Conservation (phyloP, 2,113 vertebrate genomes). For the Manacus vitellinus region DNA sequence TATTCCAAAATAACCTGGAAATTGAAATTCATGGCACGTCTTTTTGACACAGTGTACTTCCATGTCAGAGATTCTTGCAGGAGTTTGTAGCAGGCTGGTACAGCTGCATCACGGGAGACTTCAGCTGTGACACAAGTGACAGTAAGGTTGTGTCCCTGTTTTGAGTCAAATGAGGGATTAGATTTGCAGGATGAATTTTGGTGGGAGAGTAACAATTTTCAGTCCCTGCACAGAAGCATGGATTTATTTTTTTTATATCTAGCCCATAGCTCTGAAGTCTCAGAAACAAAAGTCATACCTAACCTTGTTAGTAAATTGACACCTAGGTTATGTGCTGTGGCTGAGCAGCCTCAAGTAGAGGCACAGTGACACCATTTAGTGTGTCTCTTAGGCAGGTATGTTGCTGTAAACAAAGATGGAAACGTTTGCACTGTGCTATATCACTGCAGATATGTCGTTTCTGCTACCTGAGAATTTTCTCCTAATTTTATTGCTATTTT, state of each 20-base stretch:
- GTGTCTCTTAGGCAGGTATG: not conserved
- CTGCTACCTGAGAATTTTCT: not conserved
- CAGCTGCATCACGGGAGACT: not conserved
- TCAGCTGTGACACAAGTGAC: not conserved
- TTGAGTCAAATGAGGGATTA: not conserved
- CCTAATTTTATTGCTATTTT: not conserved
- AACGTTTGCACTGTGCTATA: accelerated
- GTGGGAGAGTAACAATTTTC: not conserved
- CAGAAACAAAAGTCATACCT: not conserved
- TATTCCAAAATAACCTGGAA: not conserved
- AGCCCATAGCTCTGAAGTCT: not conserved
- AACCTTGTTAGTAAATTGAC: not conserved
- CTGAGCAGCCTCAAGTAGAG: not conserved
- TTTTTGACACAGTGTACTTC: not conserved
- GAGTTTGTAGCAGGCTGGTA: not conserved
- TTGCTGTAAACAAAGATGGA: not conserved
- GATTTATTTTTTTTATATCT: not conserved
- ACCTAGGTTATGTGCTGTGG: not conserved
- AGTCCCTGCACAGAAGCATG: not conserved
- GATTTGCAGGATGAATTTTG: not conserved
- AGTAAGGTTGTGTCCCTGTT: not conserved
- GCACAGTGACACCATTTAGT: not conserved
- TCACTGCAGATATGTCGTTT: not conserved
- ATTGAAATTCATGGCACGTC: not conserved
- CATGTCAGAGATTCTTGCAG: not conserved